Evolutionary conservation across 2,113 vertebrate genomes (phyloP).

Genomic region (Alces alces): DNA sequence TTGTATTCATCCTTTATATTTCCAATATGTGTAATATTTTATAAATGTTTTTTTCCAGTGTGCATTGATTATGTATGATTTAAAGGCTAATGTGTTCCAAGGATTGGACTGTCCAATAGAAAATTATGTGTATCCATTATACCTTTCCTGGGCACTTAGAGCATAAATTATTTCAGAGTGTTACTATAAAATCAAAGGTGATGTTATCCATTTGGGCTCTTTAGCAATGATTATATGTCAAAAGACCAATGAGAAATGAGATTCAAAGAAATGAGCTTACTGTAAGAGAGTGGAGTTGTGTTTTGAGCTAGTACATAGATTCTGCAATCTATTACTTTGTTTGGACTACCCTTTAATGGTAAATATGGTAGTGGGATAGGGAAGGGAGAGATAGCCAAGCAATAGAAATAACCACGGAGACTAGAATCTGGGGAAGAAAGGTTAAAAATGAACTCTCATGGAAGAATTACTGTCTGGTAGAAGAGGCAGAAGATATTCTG

Average conservation of each 20-base stretch:
- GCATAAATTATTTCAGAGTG: not conserved
- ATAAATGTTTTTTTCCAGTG: not conserved
- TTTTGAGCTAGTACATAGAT: not conserved
- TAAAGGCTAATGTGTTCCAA: not conserved
- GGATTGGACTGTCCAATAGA: not conserved
- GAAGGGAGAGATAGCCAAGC: not conserved
- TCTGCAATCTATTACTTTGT: not conserved
- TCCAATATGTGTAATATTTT: constrained; percentile 7
- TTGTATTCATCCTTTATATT: not conserved
- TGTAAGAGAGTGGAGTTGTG: not conserved
- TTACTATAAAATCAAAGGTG: constrained; percentile 5
- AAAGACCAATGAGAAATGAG: not conserved
- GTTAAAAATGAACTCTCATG: not conserved
- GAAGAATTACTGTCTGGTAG: not conserved
- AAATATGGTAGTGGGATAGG: not conserved
- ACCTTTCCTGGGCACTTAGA: not conserved
- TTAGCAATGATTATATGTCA: not conserved
- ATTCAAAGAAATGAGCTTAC: not conserved
- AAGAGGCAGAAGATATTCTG: not conserved
- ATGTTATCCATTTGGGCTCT: not conserved
- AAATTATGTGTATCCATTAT: not conserved
- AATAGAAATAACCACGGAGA: not conserved
- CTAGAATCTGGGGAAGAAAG: not conserved
- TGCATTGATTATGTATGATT: not conserved
- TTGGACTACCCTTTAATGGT: not conserved